These are phyloP conservation scores for Andrena chrysosceles DNA, from an alignment of 2,888 invertebrate genomes.

Conservation along the genomic window DNA sequence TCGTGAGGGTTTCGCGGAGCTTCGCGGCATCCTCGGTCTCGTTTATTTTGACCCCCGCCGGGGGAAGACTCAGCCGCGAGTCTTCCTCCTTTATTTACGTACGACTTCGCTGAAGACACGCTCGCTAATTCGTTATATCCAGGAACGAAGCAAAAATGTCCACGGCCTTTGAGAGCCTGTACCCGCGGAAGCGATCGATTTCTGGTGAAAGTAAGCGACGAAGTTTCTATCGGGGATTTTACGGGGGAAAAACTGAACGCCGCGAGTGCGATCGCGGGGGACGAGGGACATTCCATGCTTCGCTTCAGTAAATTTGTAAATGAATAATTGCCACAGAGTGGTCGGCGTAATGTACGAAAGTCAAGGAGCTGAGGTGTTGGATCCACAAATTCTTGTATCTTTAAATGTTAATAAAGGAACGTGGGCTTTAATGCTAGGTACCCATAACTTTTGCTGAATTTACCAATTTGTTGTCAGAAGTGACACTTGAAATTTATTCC, in stretches of 20 bases:
- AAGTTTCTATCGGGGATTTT: slow-evolving; percentile 3
- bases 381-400: too few relatives aligned
- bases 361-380: too few relatives aligned
- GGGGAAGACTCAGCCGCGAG: background rate
- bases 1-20: slow-evolving; percentile 15
- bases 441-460: too few relatives aligned
- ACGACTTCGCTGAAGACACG: too few relatives aligned
- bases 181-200: background rate
- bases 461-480: too few relatives aligned
- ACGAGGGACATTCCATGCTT: slow-evolving; percentile 1
- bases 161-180: background rate
- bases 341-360: too few relatives aligned
- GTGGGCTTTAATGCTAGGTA: too few relatives aligned
- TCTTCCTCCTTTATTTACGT: background rate
- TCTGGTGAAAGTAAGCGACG: slow-evolving; percentile 23
- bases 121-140: background rate
- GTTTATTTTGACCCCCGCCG: background rate
- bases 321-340: background rate
- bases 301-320: background rate
- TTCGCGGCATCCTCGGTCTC: slow-evolving; percentile 17
- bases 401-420: too few relatives aligned
- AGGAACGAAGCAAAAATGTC: background rate
- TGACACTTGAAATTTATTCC: too few relatives aligned
- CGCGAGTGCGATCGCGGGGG: background rate
- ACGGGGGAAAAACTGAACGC: background rate